Evolutionary conservation across 2,888 invertebrate genomes (phyloP), one percentile per base, ranked within the genome.

Genomic region (Endotricha flammealis): DNA sequence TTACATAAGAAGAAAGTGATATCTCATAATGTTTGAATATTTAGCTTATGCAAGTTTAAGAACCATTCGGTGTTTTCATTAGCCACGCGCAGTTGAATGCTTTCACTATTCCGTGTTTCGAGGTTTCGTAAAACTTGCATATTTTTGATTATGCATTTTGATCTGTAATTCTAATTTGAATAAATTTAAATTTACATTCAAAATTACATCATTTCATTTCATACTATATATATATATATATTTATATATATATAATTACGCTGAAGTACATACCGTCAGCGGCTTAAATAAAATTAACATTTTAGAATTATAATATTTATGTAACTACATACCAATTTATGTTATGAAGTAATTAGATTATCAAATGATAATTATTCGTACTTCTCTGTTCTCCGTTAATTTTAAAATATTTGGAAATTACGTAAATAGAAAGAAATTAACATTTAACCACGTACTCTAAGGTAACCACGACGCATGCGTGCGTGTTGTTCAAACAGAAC

Each of bases 1-100:
- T 76, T 69, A 63, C 47, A 51, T 64, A 74, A 77, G 44, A 67
- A 56, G 71, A 77, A 77, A 77, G 75, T 65, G 64, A 65, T 69
- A 64, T 56, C 53, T 44, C 46, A 41, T 55, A 52, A 54, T 57
- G 52, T 61, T 57, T 52, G 53, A 58, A 60, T 61, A 64, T 60
- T 61, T 64, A 44, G 59, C 64, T 64, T 69, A 66, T 62, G 63
- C 62, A 65, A 67, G 67, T 62, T n/a, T 57, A 49, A 63, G 50
- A 47, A 57, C 47, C 48, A 54, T 60, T 40, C 36, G 12, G 33
- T 13, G 17, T 42, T 50, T 33, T 36, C 35, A 38, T 47, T 59
- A 53, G 50, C 50, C 47, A 48, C 50, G 42, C 32, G 43, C 38
- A 40, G 48, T 41, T 40, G 42, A 44, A 42, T 58, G 66, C 69